Percentiles rank a stretch among this genome's conserved stretches.
phyloP scores from a whole-genome alignment of 2,797 vertebrate genomes.

The Tragopan temminckii region DNA sequence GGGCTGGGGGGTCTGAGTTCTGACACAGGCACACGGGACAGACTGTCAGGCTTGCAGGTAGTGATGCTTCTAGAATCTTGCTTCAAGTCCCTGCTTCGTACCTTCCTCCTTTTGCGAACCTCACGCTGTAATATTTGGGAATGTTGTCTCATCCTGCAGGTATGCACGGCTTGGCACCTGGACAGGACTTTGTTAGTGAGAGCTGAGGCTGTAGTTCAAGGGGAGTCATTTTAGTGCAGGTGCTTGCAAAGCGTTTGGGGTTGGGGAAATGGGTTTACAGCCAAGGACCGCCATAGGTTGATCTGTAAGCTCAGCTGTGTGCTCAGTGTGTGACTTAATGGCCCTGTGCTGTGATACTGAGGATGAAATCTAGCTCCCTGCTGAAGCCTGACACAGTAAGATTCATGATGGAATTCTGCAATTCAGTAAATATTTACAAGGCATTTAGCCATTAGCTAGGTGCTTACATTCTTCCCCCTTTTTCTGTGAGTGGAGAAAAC shows the following conservation, averaged over 20 bases:
- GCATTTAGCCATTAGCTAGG: not conserved
- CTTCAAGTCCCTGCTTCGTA: not conserved
- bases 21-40: not conserved
- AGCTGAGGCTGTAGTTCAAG: not conserved
- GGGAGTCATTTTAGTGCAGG: not conserved
- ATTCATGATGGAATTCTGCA: not conserved
- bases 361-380: not conserved
- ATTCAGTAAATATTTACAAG: conserved; percentile 9
- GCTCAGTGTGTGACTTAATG: not conserved
- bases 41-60: too few relatives aligned
- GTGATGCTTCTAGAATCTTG: not conserved
- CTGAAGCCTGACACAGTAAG: not conserved
- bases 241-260: not conserved
- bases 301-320: not conserved
- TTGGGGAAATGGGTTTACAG: not conserved
- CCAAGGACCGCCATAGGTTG: accelerated
- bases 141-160: not conserved
- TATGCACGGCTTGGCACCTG: conserved; percentile 6
- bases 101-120: not conserved
- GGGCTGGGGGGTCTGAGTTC: not conserved
- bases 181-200: not conserved
- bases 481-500: too few relatives aligned
- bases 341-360: not conserved
- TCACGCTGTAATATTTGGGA: not conserved
- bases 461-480: not conserved